These are phyloP conservation scores for Vespertilio murinus DNA, from an alignment of 2,797 vertebrate genomes.

Conservation along the genomic window DNA sequence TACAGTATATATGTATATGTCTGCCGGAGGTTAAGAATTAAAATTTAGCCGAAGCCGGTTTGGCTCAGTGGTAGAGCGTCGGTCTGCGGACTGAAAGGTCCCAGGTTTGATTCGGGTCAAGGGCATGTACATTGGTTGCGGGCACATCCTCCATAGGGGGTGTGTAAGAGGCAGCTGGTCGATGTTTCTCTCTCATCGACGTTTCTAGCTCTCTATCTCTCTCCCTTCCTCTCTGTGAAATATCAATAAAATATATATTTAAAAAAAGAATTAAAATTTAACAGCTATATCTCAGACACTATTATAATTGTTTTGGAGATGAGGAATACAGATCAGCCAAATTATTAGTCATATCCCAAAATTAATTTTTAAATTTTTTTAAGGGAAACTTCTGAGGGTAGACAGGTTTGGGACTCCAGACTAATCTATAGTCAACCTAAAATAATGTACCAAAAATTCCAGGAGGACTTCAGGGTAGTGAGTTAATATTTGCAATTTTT, in stretches of 20 bases:
- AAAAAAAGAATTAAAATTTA: slow-evolving; percentile 18
- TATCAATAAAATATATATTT: no score
- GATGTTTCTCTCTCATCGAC: no score
- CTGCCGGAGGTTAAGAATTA: background rate
- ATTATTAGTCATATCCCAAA: slow-evolving; percentile 6
- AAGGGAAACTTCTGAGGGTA: slow-evolving; percentile 27
- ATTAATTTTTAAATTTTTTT: slow-evolving; percentile 48
- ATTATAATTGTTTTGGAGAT: background rate
- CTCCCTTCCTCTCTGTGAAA: no score
- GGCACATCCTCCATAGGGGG: no score
- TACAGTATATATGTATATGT: background rate
- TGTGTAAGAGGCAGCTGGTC: no score
- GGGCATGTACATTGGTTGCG: no score
- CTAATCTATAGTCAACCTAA: background rate
- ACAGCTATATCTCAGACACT: background rate
- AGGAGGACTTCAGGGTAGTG: background rate
- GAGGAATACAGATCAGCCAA: background rate
- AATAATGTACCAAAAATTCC: slow-evolving; percentile 32
- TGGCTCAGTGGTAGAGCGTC: no score
- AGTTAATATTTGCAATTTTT: slow-evolving; percentile 53
- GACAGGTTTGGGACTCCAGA: background rate
- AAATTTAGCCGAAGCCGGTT: no score
- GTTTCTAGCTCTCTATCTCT: no score
- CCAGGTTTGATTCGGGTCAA: no score
- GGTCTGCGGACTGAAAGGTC: no score